A percentile compares a stretch with the other conserved stretches of the same genome.
These are phyloP conservation scores for Patella caerulea DNA, from an alignment of 2,888 invertebrate species.

Conservation along the genomic window DNA sequence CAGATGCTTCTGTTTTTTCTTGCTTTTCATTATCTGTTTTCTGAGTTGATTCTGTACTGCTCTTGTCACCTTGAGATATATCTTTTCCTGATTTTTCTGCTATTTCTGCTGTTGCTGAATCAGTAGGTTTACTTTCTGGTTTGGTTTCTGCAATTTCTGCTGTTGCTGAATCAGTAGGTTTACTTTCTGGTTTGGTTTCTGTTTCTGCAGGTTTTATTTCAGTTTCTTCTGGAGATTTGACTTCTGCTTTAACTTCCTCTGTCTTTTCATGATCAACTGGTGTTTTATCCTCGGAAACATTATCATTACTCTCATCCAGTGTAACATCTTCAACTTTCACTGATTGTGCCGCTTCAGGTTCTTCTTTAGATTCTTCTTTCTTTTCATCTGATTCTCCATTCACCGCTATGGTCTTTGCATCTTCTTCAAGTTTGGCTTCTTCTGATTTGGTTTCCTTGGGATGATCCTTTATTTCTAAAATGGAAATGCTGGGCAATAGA, in stretches of 20 bases:
- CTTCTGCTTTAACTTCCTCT: neutral
- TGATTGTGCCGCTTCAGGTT: conserved; percentile 14
- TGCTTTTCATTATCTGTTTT: too few species aligned
- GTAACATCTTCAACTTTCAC: conserved; percentile 16
- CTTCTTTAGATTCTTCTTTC: conserved; percentile 23
- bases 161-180: neutral
- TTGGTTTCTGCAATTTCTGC: neutral
- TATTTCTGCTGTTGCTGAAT: neutral
- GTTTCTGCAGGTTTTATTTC: neutral
- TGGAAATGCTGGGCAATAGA: neutral
- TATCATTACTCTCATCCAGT: conserved; percentile 27
- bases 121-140: neutral
- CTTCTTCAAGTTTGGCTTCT: conserved; percentile 23
- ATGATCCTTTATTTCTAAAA: conserved; percentile 13
- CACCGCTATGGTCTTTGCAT: conserved; percentile 14
- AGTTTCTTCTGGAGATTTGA: neutral
- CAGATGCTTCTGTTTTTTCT: too few species aligned
- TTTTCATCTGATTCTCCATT: conserved; percentile 22
- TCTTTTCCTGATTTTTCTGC: neutral
- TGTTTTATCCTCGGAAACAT: neutral
- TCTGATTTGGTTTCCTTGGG: conserved; percentile 19
- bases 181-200: neutral
- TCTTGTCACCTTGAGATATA: too few species aligned
- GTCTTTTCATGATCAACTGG: too few species aligned
- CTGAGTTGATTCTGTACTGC: too few species aligned